Base-by-base conservation (phyloP, 2,797 vertebrate genomes). In the Otolemur crassicaudatus region DNA sequence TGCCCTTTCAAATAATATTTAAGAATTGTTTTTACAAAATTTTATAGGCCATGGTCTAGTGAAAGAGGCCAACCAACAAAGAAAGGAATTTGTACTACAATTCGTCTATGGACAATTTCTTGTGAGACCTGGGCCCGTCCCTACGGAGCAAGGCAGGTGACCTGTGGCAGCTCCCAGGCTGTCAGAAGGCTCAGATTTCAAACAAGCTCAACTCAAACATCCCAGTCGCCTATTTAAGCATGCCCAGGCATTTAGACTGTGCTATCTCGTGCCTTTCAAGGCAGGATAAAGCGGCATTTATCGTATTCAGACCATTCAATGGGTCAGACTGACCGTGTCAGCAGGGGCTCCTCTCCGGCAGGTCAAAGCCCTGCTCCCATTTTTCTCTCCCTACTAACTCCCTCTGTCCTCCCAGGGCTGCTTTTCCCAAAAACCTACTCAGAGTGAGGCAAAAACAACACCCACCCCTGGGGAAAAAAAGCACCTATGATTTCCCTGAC, bases 231-330 rank as follows among this genome's bases (percentile, higher is more conserved):
- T 98, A 98, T 99, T 98, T 99, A 99, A 99, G 99, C 98, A 99
- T 98, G 98, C 98, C 98, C 99, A 97, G 98, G 99, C 99, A 99
- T 99, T 99, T 98, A 99, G 98, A 99, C 99, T 88, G 98, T 49
- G 97, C 98, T 99, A 99, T 99, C 99, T 99, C 97, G 98, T 99
- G 99, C 99, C 99, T 99, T 99, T 99, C 99, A 99, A 98, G 98
- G 98, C 96, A 98, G 98, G 98, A 99, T 99, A 99, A 99, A 99
- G 99, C 99, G 56, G 98, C 98, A 98, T 99, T 99, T 99, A 99
- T 99, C 98, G 99, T 99, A 99, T 99, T 99, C 99, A 99, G 98
- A 98, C 98, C 98, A 98, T 99, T 99, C 99, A 99, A 98, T 98
- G 98, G 99, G 99, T 99, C 98, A 98, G 99, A 99, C 99, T 97